Evolutionary conservation across 64 coral and sea anemone genomes (phyloP), one percentile per base, ranked within the genome.

Genomic region (Cladopsammia gracilis): DNA sequence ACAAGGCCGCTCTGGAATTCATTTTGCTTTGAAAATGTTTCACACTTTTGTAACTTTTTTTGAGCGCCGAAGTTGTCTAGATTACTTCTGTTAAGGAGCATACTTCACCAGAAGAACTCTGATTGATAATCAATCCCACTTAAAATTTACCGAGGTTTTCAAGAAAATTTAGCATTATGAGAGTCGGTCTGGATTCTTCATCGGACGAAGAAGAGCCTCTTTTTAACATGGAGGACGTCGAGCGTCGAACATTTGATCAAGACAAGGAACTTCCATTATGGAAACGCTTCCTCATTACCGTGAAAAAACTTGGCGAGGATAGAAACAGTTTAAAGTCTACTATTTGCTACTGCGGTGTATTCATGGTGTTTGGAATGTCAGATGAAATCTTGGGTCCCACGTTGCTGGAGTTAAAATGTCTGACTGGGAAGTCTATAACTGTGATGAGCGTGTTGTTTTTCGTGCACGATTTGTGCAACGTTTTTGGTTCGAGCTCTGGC

Each of bases 331-430:
- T 98, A 4, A 90, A 94, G 71, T 88, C 92, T 24, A 94, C 96
- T 18, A 67, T 98, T 1, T 98, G 96, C 23, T 98, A 94, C 56
- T 98, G 96, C n/a, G 96, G 96, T 64, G 96, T 98, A 0, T 98
- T 98, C 68, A 94, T 94, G 96, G 96, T 98, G 47, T 98, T 98
- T 83, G 96, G 96, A 15, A 98, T 98, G 96, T 98, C 96, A 23
- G 96, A 98, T 77, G 96, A 98, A 68, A 93, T 98, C 5, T 50
- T 98, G n/a, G 96, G 96, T 7, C 96, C 96, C 3, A 98, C 96
- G 15, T 76, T 98, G 22, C 70, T 98, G 53, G 96, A 98, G 56
- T 68, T 98, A 1, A 83, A 84, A 74, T 98, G 96, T 20, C 48
- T 98, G 8, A 94, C 96, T 20, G 96, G 96, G 47, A 92, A 98